Evolutionary conservation across 2,797 vertebrate genomes (phyloP).

Genomic region (Typhlichthys subterraneus): DNA sequence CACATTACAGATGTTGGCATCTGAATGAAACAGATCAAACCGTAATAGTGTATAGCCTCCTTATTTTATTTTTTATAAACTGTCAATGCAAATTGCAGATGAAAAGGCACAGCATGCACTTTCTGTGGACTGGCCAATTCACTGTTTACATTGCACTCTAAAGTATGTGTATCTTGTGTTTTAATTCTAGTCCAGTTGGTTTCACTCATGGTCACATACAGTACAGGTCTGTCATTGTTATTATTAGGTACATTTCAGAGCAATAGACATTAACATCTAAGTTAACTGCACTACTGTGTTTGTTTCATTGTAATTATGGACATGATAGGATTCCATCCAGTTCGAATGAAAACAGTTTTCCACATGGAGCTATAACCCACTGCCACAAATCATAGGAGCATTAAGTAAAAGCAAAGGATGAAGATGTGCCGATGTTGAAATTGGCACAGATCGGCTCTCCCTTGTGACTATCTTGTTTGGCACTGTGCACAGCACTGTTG

Average conservation of each 20-base stretch:
- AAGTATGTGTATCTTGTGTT: no score
- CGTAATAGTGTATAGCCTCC: no score
- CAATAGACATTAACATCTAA: neutral
- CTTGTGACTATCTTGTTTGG: constrained; percentile 36
- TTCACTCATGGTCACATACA: neutral
- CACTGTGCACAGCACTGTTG: constrained; percentile 15
- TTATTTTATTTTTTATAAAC: no score
- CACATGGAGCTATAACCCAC: neutral
- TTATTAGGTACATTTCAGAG: neutral
- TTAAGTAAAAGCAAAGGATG: constrained; percentile 13
- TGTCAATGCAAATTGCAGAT: no score
- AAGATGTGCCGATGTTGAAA: constrained; percentile 13
- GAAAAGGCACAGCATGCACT: no score
- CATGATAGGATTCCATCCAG: neutral
- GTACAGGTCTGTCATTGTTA: neutral
- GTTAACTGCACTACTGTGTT: neutral
- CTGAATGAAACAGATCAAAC: no score
- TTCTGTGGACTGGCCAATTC: no score
- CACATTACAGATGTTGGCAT: no score
- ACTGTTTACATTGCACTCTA: no score
- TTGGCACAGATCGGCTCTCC: constrained; percentile 20
- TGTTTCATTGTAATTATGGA: no score
- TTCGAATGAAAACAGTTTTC: neutral
- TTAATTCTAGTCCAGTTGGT: no score
- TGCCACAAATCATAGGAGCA: neutral